These are phyloP conservation scores for Paracentrotus lividus DNA, from an alignment of 53 echinoderm and acorn worm genomes.

Conservation along the genomic window DNA sequence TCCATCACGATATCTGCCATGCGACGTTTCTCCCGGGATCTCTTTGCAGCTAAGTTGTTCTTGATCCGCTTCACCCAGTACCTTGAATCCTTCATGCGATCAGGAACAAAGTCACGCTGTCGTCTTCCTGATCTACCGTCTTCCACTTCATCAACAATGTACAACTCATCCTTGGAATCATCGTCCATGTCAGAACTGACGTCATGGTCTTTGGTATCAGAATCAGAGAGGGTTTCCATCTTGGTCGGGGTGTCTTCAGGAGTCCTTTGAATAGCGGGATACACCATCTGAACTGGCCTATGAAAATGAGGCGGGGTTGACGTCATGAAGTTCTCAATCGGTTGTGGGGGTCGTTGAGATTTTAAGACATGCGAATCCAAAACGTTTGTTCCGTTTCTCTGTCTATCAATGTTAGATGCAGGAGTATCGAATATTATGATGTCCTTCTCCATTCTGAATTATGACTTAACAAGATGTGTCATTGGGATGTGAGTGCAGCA, in stretches of 20 bases:
- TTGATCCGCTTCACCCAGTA: conserved; percentile 94
- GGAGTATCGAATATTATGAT: neutral
- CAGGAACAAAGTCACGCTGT: conserved; percentile 85
- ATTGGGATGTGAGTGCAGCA: neutral
- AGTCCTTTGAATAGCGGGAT: conserved; percentile 71
- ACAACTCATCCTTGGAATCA: neutral
- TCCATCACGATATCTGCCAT: conserved; percentile 88
- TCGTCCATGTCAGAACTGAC: neutral
- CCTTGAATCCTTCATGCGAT: conserved; percentile 78
- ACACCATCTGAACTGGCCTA: conserved; percentile 67
- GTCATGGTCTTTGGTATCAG: neutral
- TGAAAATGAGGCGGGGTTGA: neutral
- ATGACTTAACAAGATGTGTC: neutral
- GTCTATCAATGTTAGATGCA: neutral
- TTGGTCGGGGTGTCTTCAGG: neutral
- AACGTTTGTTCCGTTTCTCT: neutral
- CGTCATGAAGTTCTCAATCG: neutral
- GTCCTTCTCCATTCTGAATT: neutral
- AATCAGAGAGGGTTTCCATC: neutral
- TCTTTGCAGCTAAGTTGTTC: conserved; percentile 94
- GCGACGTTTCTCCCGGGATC: conserved; percentile 92
- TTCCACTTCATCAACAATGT: neutral
- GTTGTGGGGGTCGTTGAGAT: neutral
- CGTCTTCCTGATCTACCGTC: neutral
- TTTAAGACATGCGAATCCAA: neutral